These are phyloP conservation scores for Microcaecilia unicolor DNA, from an alignment of 2,797 vertebrate species.

Conservation along the genomic window DNA sequence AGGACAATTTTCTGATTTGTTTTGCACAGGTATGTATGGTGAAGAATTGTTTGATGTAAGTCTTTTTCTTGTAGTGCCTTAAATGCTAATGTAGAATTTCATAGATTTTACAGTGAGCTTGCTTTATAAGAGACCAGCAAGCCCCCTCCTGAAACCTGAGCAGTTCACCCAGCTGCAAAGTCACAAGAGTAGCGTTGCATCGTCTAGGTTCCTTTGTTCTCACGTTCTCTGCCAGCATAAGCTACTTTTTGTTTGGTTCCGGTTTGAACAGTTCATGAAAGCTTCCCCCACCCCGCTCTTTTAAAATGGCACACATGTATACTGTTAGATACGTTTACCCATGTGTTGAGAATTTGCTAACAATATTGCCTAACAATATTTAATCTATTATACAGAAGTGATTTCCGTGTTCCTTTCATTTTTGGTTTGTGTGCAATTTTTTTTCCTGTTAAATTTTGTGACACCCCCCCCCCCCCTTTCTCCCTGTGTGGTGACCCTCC, in stretches of 20 bases:
- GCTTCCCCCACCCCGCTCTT: slow-evolving; percentile 13
- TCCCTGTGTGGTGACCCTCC: slow-evolving; percentile 40
- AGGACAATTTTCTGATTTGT: slow-evolving; percentile 60
- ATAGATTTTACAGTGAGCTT: slow-evolving; percentile 76
- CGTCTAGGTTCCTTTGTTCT: slow-evolving; percentile 42
- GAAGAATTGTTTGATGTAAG: slow-evolving; percentile 60
- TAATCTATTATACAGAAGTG: slow-evolving; percentile 41
- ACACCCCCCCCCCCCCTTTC: slow-evolving; percentile 34
- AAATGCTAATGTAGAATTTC: slow-evolving; percentile 69
- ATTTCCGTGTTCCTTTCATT: slow-evolving; percentile 13
- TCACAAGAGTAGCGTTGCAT: slow-evolving; percentile 42
- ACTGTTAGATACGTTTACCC: slow-evolving; percentile 42
- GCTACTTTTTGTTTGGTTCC: slow-evolving; percentile 31
- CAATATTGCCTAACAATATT: slow-evolving; percentile 47
- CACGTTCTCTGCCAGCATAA: slow-evolving; percentile 24
- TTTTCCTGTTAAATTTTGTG: slow-evolving; percentile 33
- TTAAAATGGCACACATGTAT: slow-evolving; percentile 36
- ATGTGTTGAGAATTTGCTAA: slow-evolving; percentile 40
- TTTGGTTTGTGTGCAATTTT: slow-evolving; percentile 43
- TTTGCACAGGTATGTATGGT: slow-evolving; percentile 80
- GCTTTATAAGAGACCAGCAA: slow-evolving; percentile 70
- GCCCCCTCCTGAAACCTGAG: slow-evolving; percentile 48
- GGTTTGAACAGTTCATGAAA: slow-evolving; percentile 26
- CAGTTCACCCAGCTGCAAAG: slow-evolving; percentile 46
- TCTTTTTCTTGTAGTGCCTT: slow-evolving; percentile 74